phyloP scores from a whole-genome alignment of 2,797 vertebrate genomes.

The Chelonia mydas region DNA sequence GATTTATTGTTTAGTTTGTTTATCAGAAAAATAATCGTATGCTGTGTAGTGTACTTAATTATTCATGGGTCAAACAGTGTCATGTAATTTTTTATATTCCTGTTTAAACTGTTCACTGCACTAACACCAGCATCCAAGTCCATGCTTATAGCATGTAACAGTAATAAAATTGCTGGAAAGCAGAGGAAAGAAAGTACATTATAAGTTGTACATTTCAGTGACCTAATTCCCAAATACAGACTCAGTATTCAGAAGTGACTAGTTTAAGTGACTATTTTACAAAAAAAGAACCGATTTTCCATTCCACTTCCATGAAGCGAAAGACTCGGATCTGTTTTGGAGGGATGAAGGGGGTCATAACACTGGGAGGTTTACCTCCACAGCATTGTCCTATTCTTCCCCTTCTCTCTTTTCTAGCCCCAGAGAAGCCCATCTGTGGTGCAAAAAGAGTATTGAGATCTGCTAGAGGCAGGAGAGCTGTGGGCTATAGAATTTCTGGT shows the following conservation, averaged over 20 bases:
- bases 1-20: background rate
- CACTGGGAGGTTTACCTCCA: background rate
- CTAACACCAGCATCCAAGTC: background rate
- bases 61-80: background rate
- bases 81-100: background rate
- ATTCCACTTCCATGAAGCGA: background rate
- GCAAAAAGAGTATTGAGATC: background rate
- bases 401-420: background rate
- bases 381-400: background rate
- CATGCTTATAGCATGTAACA: background rate
- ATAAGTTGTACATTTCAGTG: too few relatives aligned
- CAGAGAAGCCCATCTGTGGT: background rate
- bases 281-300: background rate
- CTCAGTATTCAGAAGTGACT: background rate
- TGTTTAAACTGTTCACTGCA: background rate
- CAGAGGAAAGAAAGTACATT: background rate
- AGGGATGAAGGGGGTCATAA: background rate
- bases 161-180: background rate
- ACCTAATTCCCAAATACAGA: too few relatives aligned
- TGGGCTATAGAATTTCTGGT: background rate
- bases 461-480: background rate
- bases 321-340: background rate
- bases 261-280: too few relatives aligned
- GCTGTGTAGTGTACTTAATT: fast-evolving
- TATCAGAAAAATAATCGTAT: background rate